Evolutionary conservation across 2,113 vertebrate genomes (phyloP).

Genomic region (Stegastes partitus): DNA sequence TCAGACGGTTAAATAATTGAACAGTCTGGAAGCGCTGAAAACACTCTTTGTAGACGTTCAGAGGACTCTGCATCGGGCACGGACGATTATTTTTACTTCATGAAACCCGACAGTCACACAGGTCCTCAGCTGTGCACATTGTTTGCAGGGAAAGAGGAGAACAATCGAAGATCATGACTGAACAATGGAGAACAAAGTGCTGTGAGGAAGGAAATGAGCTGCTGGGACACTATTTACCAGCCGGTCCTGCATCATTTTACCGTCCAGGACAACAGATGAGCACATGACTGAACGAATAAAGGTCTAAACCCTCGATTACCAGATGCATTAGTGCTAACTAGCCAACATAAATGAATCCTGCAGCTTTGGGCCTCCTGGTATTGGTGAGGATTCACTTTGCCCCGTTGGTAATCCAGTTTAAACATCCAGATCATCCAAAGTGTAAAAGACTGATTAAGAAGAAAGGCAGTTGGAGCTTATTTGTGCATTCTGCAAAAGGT

Average conservation of each 20-base stretch:
- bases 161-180: background rate
- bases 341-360: no score
- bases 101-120: no score
- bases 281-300: background rate
- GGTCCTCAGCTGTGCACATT: background rate
- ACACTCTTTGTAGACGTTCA: no score
- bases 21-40: no score
- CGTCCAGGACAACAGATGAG: no score
- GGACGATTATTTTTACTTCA: no score
- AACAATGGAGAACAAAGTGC: conserved; percentile 1
- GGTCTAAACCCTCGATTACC: background rate
- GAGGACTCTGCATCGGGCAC: no score
- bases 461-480: background rate
- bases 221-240: background rate
- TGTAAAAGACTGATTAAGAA: background rate
- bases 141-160: background rate
- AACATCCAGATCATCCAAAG: background rate
- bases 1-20: no score
- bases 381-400: no score
- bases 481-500: background rate
- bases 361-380: no score
- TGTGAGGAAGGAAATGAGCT: background rate
- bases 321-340: no score
- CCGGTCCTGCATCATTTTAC: background rate
- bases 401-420: background rate